Evolutionary conservation across 2,888 invertebrate genomes (phyloP), one percentile per base, ranked within the genome.

Genomic region (Helobdella robusta): DNA sequence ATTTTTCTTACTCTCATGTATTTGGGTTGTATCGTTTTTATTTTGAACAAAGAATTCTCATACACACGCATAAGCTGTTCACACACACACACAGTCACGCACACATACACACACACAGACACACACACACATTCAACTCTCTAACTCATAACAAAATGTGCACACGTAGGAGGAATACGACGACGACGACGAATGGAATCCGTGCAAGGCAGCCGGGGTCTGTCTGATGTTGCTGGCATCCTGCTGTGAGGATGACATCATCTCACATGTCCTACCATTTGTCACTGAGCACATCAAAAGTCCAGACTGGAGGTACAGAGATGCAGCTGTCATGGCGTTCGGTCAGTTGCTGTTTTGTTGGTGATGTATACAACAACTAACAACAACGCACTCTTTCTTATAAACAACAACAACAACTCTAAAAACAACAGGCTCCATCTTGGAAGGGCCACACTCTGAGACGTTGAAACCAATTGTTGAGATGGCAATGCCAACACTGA

Each of bases 141-240:
- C 28, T 28, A 18, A 6, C 35, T 25, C 36, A 15, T 1, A n/a
- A n/a, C n/a, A n/a, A n/a, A n/a, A n/a, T n/a, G n/a, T n/a, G n/a
- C n/a, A n/a, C n/a, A n/a, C n/a, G n/a, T 70, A 80, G 77, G 81
- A 82, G 77, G 95, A 98, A 78, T 85, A 87, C 73, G 97, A 98
- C 77, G 95, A 98, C 80, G 97, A 98, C 78, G 91, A 97, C 76
- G 95, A 94, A 75, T 99, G 98, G 98, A 97, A 94, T 81, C 98
- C 98, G 0, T 90, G 93, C 72, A 99, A 99, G 83, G 95, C 99
- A 0, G 93, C 98, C 2, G 94, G 97, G 40, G 98, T 99, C 2
- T 99, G 98, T 78, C 83, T 99, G 32, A 97, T 97, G 93, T 83
- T 99, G 59, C 83, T 99, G 72, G 90, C 98, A 25, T 89, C 91